Conservation (phyloP, 2,797 vertebrate species). For the Neomorphus geoffroyi region DNA sequence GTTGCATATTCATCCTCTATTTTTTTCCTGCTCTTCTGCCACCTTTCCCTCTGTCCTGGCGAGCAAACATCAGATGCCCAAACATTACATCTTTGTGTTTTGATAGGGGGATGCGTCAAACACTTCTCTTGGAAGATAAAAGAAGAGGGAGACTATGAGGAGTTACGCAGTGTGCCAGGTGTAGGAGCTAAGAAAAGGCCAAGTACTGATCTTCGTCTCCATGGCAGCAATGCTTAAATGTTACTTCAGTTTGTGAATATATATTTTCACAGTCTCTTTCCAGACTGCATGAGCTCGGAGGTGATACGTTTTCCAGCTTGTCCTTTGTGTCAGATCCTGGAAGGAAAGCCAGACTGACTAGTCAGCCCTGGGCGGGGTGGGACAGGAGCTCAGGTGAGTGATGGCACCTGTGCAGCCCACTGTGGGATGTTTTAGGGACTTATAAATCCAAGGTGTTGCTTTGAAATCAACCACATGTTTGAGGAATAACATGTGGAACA, state of each 20-base stretch:
- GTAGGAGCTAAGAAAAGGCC: constrained; percentile 29
- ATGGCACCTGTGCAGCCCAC: not conserved
- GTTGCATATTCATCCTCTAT: not conserved
- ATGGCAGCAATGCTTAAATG: constrained; percentile 46
- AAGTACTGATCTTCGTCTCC: constrained; percentile 39
- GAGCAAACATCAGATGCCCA: not conserved
- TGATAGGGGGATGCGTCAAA: not conserved
- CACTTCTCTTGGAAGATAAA: not conserved
- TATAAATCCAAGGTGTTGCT: not conserved
- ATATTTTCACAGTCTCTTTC: constrained; percentile 16
- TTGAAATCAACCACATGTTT: not conserved
- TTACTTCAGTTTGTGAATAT: constrained; percentile 32
- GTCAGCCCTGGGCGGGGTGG: not conserved
- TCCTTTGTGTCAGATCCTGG: not conserved
- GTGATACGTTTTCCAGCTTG: not conserved
- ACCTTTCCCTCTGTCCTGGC: not conserved
- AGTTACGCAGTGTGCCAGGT: not conserved
- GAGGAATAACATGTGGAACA: not conserved
- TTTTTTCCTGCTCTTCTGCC: not conserved
- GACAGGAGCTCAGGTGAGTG: not conserved
- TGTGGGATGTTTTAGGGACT: not conserved
- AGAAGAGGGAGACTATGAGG: not conserved
- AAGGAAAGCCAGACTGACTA: not conserved
- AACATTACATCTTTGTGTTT: not conserved
- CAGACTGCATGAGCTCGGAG: not conserved